Conservation (phyloP, 92 coral and sea anemone species). For the Heteractis magnifica region DNA sequence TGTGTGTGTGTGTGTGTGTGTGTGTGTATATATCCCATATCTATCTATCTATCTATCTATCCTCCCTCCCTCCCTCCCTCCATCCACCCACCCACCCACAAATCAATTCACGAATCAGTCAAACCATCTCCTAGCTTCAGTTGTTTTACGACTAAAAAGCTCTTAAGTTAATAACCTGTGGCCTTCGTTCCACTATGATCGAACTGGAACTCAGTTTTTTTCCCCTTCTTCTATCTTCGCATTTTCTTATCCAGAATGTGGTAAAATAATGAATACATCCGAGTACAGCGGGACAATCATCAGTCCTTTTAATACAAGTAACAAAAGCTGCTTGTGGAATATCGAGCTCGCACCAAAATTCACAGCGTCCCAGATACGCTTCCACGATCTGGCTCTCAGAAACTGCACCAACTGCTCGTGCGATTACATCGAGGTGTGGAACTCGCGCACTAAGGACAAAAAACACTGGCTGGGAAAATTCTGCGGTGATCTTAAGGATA, state of each 20-base stretch:
- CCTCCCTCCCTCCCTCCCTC: too few species aligned
- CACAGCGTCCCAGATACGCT: neutral
- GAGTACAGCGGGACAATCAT: neutral
- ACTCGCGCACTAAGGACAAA: neutral
- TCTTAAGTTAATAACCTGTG: too few species aligned
- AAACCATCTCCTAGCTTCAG: too few species aligned
- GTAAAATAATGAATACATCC: neutral
- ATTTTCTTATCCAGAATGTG: neutral
- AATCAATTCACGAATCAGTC: too few species aligned
- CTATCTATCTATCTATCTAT: too few species aligned
- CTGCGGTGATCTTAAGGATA: conserved; percentile 10
- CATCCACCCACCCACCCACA: too few species aligned
- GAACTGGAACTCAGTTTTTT: too few species aligned
- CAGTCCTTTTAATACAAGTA: neutral
- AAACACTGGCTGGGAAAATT: conserved; percentile 3
- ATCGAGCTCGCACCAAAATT: neutral
- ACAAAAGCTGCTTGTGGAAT: neutral
- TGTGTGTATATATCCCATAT: too few species aligned
- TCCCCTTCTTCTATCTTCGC: too few species aligned
- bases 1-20: too few species aligned
- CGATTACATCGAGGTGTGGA: conserved; percentile 22
- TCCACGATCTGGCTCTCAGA: neutral
- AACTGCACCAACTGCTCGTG: conserved; percentile 1
- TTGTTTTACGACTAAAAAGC: too few species aligned
- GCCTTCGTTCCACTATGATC: too few species aligned